phyloP scores from a whole-genome alignment of 1,140 invertebrate species.

The Eubasilissa regina region DNA sequence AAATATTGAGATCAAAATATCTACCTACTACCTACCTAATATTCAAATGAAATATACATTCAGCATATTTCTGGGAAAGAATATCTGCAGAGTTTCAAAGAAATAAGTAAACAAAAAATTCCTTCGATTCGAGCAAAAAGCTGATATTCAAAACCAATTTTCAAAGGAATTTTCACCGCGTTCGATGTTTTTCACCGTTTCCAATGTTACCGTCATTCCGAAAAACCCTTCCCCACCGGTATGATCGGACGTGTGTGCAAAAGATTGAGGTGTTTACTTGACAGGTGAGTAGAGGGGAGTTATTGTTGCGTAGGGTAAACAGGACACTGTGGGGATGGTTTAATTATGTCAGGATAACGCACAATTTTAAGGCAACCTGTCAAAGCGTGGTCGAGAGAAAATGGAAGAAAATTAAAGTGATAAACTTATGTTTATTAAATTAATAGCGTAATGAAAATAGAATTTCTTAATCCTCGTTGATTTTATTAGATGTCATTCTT shows the following conservation, averaged over 20 bases:
- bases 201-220: slow-evolving; percentile 6
- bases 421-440: not conserved
- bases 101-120: slow-evolving; percentile 29
- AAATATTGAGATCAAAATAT: slow-evolving; percentile 26
- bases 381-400: not conserved
- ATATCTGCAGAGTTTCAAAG: slow-evolving; percentile 24
- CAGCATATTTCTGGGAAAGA: slow-evolving; percentile 10
- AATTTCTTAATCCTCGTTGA: too few relatives aligned
- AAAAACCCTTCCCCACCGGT: slow-evolving; percentile 4
- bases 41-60: slow-evolving; percentile 17
- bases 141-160: slow-evolving; percentile 24
- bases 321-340: not conserved
- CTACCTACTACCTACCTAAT: not conserved
- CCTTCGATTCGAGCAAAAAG: slow-evolving; percentile 1
- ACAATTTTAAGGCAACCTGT: not conserved
- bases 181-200: slow-evolving; percentile 22
- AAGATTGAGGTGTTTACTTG: slow-evolving; percentile 39
- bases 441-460: too few relatives aligned
- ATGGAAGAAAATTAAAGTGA: not conserved
- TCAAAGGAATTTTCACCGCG: slow-evolving; percentile 24
- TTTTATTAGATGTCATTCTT: too few relatives aligned
- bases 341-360: slow-evolving; percentile 18
- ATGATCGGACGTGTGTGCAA: slow-evolving; percentile 28
- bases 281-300: slow-evolving; percentile 18
- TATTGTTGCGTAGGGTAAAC: slow-evolving; percentile 23